Evolutionary conservation across 2,888 invertebrate species (phyloP).

Genomic region (Penaeus monodon): DNA sequence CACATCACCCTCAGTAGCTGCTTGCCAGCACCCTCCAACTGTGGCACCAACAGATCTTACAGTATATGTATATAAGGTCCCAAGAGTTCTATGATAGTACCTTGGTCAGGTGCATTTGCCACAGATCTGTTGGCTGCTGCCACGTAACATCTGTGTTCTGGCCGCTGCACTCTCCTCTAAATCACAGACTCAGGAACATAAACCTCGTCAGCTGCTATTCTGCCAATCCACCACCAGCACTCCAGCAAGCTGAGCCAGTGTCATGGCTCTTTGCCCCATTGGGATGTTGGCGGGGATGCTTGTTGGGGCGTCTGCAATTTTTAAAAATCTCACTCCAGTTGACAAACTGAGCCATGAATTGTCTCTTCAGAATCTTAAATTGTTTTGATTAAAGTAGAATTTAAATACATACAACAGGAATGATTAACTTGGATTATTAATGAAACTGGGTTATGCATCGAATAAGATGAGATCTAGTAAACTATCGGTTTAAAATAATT

Average conservation of each 20-base stretch:
- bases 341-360: neutral
- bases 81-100: too few relatives aligned
- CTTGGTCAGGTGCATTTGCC: too few relatives aligned
- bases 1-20: conserved; percentile 46
- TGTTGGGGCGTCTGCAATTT: conserved; percentile 8
- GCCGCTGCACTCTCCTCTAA: neutral
- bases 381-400: neutral
- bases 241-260: conserved; percentile 20
- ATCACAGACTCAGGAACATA: neutral
- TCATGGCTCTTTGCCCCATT: neutral
- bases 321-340: neutral
- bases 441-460: too few relatives aligned
- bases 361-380: conserved; percentile 31
- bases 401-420: too few relatives aligned
- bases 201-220: neutral
- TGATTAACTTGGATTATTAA: too few relatives aligned
- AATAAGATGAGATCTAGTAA: too few relatives aligned
- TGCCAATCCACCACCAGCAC: conserved; percentile 3
- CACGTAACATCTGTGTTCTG: conserved; percentile 15
- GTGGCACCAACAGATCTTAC: conserved; percentile 5
- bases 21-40: conserved; percentile 32
- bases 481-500: too few relatives aligned
- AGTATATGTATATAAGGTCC: too few relatives aligned
- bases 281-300: conserved; percentile 29
- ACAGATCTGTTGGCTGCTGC: too few relatives aligned